Evolutionary conservation across 1,140 invertebrate species (phyloP), one percentile per base, ranked within the genome.

Genomic region (Drosophila orena): DNA sequence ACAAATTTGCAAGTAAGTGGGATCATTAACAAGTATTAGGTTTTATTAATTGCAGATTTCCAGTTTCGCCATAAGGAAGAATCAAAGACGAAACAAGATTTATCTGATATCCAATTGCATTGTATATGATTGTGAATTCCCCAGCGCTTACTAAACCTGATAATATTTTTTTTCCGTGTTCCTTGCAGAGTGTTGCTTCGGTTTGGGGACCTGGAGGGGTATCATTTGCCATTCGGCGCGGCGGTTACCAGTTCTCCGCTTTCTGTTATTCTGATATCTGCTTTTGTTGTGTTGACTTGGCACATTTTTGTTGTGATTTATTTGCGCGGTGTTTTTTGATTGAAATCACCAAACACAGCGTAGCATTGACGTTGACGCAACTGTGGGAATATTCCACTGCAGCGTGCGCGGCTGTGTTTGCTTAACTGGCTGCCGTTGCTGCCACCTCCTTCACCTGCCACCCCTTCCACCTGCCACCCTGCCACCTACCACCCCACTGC

Each of bases 331-430:
- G 44, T 60, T 81, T 85, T 83, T 73, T 86, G 72, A 81, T 85
- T 77, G 65, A 80, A 85, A 80, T 85, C 64, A 30, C 65, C 62
- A 65, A 68, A 56, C 72, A 56, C 72, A 42, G 27, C 44, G 37
- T 37, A 24, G 46, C 58, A 60, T 52, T 70, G 49, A 53, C 66
- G 65, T 81, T 81, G 79, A 81, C 80, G 75, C 81, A 79, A 79
- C 84, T 89, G 83, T 88, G 83, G 83, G 83, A 88, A 88, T 88
- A 88, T 88, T 88, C 83, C 83, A 88, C 50, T 88, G 83, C 78
- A 85, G 77, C 72, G 61, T 61, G 54, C 61, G 56, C 64, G 66
- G 58, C 58, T 43, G 30, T 81, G 70, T 81, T 86, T 88, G 73
- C 70, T 42, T 55, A 80, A 80, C 62, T 69, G 72, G 58, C 62